Conservation (phyloP, 2,797 vertebrate genomes). For the Ataeniobius toweri region DNA sequence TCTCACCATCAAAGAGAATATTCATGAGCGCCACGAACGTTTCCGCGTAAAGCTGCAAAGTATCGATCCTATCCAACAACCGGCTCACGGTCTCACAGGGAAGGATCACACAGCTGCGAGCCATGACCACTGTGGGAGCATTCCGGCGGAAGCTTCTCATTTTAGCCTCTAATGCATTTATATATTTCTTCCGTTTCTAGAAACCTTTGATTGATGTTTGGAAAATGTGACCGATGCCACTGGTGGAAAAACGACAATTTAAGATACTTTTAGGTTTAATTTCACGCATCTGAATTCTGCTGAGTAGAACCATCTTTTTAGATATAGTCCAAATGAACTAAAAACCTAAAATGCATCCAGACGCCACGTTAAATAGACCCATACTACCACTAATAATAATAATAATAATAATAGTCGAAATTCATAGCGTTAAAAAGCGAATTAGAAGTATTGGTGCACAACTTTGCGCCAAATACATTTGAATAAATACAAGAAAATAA, state of each 20-base stretch:
- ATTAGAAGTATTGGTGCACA: not conserved
- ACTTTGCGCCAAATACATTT: not conserved
- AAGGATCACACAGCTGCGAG: conserved; percentile 45
- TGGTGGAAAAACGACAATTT: not conserved
- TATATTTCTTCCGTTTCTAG: not conserved
- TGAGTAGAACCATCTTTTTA: not conserved
- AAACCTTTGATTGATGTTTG: conserved; percentile 6
- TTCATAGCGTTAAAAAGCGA: not conserved
- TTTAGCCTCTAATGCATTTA: not conserved
- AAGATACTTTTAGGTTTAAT: not conserved
- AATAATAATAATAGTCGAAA: not conserved
- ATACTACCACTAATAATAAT: not conserved
- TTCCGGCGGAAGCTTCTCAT: conserved; percentile 16
- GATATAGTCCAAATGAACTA: not conserved
- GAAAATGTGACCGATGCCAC: not conserved
- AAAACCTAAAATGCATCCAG: not conserved
- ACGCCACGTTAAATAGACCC: not conserved
- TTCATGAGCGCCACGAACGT: conserved; percentile 55
- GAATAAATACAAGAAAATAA: not conserved
- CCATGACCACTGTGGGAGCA: conserved; percentile 3
- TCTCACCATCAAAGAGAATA: conserved; percentile 72
- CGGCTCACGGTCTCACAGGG: conserved; percentile 37
- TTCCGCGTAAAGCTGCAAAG: conserved; percentile 35
- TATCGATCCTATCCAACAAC: conserved; percentile 45
- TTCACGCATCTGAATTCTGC: not conserved